Evolutionary conservation across 2,113 vertebrate genomes (phyloP).

Genomic region (Chrysochloris asiatica): DNA sequence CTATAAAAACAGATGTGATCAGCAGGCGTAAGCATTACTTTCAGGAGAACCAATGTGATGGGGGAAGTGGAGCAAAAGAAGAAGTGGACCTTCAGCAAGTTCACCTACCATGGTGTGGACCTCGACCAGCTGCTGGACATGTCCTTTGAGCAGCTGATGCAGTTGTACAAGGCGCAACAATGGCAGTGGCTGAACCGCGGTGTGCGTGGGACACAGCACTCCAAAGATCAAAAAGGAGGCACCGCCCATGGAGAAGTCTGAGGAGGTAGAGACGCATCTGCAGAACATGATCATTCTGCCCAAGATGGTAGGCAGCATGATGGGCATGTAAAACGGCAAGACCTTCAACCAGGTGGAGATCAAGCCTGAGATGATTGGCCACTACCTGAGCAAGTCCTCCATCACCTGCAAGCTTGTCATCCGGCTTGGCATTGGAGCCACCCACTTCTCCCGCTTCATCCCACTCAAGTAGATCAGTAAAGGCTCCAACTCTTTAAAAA

Average conservation of each 20-base stretch:
- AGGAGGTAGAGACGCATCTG: constrained; percentile 98
- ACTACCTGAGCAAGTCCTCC: constrained; percentile 98
- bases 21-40: too few species aligned
- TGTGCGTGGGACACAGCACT: constrained; percentile 96
- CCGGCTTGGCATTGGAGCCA: constrained; percentile 96
- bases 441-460: constrained; percentile 98
- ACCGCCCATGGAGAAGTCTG: constrained; percentile 98
- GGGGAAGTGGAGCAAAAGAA: constrained; percentile 98
- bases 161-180: constrained; percentile 95
- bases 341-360: constrained; percentile 99
- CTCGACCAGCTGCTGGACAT: constrained; percentile 98
- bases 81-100: constrained; percentile 98
- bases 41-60: too few species aligned
- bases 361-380: constrained; percentile 99
- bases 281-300: constrained; percentile 98
- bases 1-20: not conserved
- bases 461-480: constrained; percentile 92
- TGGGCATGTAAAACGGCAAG: constrained; percentile 98
- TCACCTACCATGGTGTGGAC: constrained; percentile 97
- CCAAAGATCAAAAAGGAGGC: constrained; percentile 99
- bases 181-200: constrained; percentile 95
- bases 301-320: constrained; percentile 99
- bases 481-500: not conserved
- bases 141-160: constrained; percentile 99
- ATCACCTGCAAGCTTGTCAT: constrained; percentile 99